These are phyloP conservation scores for Piscicola geometra DNA, from an alignment of 2,888 invertebrate species.

Conservation along the genomic window DNA sequence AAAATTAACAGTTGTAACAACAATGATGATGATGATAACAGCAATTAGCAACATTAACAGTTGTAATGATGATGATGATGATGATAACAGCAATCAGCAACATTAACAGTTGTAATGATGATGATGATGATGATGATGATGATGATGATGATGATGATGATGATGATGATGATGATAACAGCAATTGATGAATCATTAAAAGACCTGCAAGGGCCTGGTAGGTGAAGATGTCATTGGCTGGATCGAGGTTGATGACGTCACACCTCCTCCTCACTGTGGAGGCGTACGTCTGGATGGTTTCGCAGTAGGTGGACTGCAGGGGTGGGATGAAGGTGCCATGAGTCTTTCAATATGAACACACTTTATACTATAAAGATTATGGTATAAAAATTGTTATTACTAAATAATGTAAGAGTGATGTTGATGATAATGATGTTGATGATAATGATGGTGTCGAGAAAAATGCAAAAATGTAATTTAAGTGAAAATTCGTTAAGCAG, in stretches of 20 bases:
- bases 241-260: slow-evolving; percentile 90
- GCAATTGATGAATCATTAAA: slow-evolving; percentile 32
- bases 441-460: too few relatives aligned
- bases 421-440: too few relatives aligned
- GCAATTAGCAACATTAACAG: too few relatives aligned
- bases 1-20: neutral
- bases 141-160: slow-evolving; percentile 20
- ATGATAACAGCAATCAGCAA: neutral
- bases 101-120: neutral
- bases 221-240: slow-evolving; percentile 92
- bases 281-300: slow-evolving; percentile 78
- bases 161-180: slow-evolving; percentile 7
- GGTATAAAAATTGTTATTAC: too few relatives aligned
- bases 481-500: too few relatives aligned
- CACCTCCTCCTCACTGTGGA: slow-evolving; percentile 69
- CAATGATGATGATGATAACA: neutral
- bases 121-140: slow-evolving; percentile 15
- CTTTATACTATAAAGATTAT: too few relatives aligned
- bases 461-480: too few relatives aligned
- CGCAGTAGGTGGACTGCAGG: slow-evolving; percentile 84
- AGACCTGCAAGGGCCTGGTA: slow-evolving; percentile 75
- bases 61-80: neutral
- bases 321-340: too few relatives aligned
- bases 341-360: too few relatives aligned
- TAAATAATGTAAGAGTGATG: too few relatives aligned